Evolutionary conservation across 2,888 invertebrate genomes (phyloP).

Genomic region (Nineta flava): DNA sequence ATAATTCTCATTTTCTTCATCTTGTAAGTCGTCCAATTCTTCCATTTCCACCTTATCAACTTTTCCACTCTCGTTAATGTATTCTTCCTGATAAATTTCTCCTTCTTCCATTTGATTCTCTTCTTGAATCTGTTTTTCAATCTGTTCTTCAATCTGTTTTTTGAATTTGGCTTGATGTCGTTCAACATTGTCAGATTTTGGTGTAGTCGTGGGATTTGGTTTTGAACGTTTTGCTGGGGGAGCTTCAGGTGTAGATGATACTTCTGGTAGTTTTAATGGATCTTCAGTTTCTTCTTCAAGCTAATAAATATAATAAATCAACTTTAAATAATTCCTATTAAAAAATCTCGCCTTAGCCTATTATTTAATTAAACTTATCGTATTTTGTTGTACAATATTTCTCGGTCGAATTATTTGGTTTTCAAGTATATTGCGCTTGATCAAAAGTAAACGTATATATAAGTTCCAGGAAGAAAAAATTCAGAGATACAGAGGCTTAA

Average conservation of each 20-base stretch:
- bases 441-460: no score
- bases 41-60: constrained; percentile 16
- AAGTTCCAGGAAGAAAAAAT: no score
- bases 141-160: constrained; percentile 17
- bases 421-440: no score
- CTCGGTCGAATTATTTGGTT: no score
- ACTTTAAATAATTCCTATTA: no score
- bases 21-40: constrained; percentile 4
- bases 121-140: constrained; percentile 10
- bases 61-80: constrained; percentile 26
- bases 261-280: background rate
- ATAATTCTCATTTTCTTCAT: constrained; percentile 10
- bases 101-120: constrained; percentile 25
- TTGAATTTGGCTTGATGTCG: background rate
- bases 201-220: background rate
- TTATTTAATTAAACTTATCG: no score
- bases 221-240: background rate
- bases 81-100: constrained; percentile 25
- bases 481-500: no score
- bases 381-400: no score
- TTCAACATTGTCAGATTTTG: no score
- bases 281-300: background rate
- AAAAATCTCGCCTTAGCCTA: no score
- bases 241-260: background rate
- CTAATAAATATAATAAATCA: background rate